These are phyloP conservation scores for Smutsia gigantea DNA, from an alignment of 2,797 vertebrate genomes.

Conservation along the genomic window DNA sequence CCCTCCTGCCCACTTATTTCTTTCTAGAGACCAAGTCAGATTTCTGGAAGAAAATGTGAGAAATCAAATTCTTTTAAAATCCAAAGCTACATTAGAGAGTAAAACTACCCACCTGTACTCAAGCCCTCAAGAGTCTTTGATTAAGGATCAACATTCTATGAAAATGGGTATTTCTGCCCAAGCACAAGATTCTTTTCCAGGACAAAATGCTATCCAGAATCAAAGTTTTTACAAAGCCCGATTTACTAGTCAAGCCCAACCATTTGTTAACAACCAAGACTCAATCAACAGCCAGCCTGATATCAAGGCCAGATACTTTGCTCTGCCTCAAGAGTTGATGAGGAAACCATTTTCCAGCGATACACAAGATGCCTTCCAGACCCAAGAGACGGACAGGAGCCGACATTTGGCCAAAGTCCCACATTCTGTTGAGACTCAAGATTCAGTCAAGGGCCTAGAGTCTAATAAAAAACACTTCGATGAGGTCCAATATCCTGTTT, in stretches of 20 bases:
- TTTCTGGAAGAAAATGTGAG: conserved; percentile 73
- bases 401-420: not conserved
- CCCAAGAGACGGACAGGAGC: not conserved
- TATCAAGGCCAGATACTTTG: not conserved
- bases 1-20: conserved; percentile 61
- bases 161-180: not conserved
- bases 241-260: conserved; percentile 7
- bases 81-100: not conserved
- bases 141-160: not conserved
- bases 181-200: conserved; percentile 25
- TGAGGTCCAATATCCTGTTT: not conserved
- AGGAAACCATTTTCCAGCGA: not conserved
- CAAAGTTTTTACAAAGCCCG: conserved; percentile 15
- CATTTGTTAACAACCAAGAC: conserved; percentile 12
- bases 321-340: not conserved
- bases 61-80: conserved; percentile 55
- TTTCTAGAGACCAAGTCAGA: conserved; percentile 66
- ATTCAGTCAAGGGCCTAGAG: not conserved
- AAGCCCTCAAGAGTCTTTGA: not conserved
- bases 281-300: not conserved
- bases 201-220: conserved; percentile 32
- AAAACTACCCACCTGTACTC: not conserved
- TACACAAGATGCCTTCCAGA: not conserved
- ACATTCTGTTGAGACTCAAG: not conserved
- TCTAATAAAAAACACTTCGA: not conserved